Evolutionary conservation across 1,140 invertebrate species (phyloP).

Genomic region (Notospermus geniculatus): DNA sequence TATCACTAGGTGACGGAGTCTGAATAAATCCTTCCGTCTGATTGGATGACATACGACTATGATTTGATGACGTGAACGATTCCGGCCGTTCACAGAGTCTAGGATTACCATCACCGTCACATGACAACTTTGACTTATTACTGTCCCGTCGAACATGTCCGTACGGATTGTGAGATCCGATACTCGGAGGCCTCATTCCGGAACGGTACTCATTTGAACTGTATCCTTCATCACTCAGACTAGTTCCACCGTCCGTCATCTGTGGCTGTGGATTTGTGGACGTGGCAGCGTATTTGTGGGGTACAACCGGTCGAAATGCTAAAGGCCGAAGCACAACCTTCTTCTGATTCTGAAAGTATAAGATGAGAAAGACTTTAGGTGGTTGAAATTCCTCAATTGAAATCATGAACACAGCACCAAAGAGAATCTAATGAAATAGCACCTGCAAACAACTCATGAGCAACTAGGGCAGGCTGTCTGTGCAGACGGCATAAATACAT

Average conservation of each 20-base stretch:
- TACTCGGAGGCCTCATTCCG: not conserved
- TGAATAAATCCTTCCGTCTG: slow-evolving; percentile 49
- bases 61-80: slow-evolving; percentile 33
- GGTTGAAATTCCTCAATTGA: too few species aligned
- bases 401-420: too few species aligned
- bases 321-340: slow-evolving; percentile 73
- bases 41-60: slow-evolving; percentile 34
- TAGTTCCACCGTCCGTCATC: not conserved
- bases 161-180: not conserved
- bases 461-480: too few species aligned
- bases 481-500: too few species aligned
- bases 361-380: not conserved
- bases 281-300: not conserved
- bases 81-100: slow-evolving; percentile 30
- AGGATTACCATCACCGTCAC: slow-evolving; percentile 28
- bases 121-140: too few species aligned
- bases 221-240: slow-evolving; percentile 8
- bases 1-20: slow-evolving; percentile 78
- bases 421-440: too few species aligned
- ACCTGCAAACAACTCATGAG: too few species aligned
- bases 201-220: not conserved
- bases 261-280: not conserved
- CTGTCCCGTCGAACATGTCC: not conserved
- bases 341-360: slow-evolving; percentile 44
- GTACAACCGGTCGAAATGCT: slow-evolving; percentile 69